Conservation (phyloP, 2,888 invertebrate species). For the Scaeva pyrastri region DNA sequence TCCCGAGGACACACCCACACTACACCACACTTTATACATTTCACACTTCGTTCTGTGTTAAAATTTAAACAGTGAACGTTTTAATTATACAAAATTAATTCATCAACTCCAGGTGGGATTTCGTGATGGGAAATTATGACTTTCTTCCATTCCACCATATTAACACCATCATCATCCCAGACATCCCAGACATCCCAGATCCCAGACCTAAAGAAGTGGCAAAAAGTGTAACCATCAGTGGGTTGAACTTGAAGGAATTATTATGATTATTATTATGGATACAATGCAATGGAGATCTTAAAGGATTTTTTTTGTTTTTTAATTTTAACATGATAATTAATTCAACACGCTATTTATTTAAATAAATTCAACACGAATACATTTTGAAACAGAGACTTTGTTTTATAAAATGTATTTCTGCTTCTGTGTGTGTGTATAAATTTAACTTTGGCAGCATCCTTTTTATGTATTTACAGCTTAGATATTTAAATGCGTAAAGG, state of each 20-base stretch:
- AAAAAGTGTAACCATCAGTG: background rate
- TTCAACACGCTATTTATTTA: conserved; percentile 27
- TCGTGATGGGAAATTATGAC: conserved; percentile 33
- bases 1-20: conserved; percentile 14
- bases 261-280: conserved; percentile 12
- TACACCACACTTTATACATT: too few species aligned
- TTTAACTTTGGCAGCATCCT: background rate
- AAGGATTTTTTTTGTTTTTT: conserved; percentile 1
- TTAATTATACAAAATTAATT: conserved; percentile 49
- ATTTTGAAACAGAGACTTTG: conserved; percentile 10
- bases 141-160: background rate
- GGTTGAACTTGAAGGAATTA: conserved; percentile 22
- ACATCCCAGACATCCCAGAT: background rate
- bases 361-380: conserved; percentile 10
- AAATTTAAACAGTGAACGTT: conserved; percentile 32
- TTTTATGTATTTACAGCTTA: conserved; percentile 12
- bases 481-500: conserved; percentile 8
- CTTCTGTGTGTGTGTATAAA: background rate
- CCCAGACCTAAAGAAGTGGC: background rate
- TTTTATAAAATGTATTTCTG: background rate
- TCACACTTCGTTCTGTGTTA: background rate
- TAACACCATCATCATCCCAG: background rate
- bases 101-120: conserved; percentile 33
- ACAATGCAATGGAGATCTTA: conserved; percentile 24
- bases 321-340: conserved; percentile 23